Evolutionary conservation across 2,888 invertebrate genomes (phyloP).

Genomic region (Aricia artaxerxes): DNA sequence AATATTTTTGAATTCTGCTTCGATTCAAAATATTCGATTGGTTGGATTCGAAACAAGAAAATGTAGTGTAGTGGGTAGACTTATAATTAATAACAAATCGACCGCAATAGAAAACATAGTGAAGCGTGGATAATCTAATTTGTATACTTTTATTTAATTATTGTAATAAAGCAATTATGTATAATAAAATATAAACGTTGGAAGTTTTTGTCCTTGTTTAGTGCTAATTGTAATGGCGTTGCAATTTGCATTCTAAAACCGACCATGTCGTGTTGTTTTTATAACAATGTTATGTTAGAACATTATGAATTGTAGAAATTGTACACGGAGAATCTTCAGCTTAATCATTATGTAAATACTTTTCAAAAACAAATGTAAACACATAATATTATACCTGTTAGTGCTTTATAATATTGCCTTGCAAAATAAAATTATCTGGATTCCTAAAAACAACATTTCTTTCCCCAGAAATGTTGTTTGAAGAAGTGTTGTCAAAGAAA

Average conservation of each 20-base stretch:
- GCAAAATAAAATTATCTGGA: too few relatives aligned
- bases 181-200: slow-evolving; percentile 21
- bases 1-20: neutral
- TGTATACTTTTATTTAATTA: slow-evolving; percentile 17
- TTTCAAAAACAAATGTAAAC: neutral
- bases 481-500: too few relatives aligned
- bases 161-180: slow-evolving; percentile 14
- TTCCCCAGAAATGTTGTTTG: too few relatives aligned
- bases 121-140: slow-evolving; percentile 17
- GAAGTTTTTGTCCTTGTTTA: slow-evolving; percentile 22
- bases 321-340: neutral
- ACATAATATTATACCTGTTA: too few relatives aligned
- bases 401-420: too few relatives aligned
- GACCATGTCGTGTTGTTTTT: neutral
- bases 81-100: neutral
- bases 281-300: neutral
- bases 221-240: slow-evolving; percentile 18
- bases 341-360: neutral
- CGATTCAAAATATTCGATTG: neutral
- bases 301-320: neutral
- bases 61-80: neutral
- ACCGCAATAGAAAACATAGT: neutral
- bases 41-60: neutral
- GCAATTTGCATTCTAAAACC: slow-evolving; percentile 15
- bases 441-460: too few relatives aligned